Conservation (phyloP, 2,888 invertebrate species). For the Geotrupes spiniger region DNA sequence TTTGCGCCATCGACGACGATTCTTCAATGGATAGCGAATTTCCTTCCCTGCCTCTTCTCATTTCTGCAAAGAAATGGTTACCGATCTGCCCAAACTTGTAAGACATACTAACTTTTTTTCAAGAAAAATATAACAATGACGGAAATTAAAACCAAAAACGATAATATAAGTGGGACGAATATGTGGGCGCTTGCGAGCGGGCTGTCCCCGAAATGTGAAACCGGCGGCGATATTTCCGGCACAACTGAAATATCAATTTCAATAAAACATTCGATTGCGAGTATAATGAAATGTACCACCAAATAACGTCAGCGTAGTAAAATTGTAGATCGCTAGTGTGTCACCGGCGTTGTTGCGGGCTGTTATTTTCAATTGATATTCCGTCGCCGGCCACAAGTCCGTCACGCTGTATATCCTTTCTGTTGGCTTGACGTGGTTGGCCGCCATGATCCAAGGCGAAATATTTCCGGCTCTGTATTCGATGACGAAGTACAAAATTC, state of each 20-base stretch:
- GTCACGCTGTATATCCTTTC: conserved; percentile 79
- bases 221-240: conserved; percentile 65
- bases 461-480: conserved; percentile 70
- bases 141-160: conserved; percentile 64
- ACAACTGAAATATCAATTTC: conserved; percentile 55
- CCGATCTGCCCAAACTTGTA: too few relatives aligned
- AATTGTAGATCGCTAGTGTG: conserved; percentile 78
- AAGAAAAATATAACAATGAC: conserved; percentile 70
- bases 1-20: conserved; percentile 73
- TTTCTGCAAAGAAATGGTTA: conserved; percentile 42
- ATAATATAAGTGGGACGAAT: conserved; percentile 61
- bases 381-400: conserved; percentile 72
- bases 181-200: conserved; percentile 67
- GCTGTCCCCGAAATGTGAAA: conserved; percentile 63
- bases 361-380: conserved; percentile 70
- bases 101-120: conserved; percentile 59
- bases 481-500: conserved; percentile 80
- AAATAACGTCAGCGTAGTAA: conserved; percentile 74
- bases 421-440: conserved; percentile 77
- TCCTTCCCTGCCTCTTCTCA: conserved; percentile 49
- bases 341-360: conserved; percentile 88
- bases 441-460: conserved; percentile 73
- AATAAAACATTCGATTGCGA: too few relatives aligned
- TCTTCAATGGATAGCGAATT: conserved; percentile 62
- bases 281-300: conserved; percentile 57